phyloP scores from a whole-genome alignment of 2,797 vertebrate genomes.

The Choloepus didactylus region DNA sequence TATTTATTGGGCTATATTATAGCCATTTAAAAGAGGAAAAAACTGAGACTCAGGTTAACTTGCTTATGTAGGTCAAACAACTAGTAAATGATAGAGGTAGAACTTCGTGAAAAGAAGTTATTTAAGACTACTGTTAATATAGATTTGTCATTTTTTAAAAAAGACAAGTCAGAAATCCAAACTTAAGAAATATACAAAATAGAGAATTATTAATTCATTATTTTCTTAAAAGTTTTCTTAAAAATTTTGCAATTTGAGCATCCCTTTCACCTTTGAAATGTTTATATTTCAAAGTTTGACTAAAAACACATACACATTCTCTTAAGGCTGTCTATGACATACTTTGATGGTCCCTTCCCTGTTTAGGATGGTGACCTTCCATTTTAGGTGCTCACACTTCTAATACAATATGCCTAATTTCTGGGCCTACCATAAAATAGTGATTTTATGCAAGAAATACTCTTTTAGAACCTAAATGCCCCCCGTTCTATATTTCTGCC shows the following conservation, averaged over 20 bases:
- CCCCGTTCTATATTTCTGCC: constrained; percentile 51
- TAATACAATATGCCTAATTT: constrained; percentile 10
- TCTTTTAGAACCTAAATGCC: constrained; percentile 36
- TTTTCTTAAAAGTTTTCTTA: neutral
- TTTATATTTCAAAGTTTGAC: constrained; percentile 26
- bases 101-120: constrained; percentile 46
- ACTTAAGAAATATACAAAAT: constrained; percentile 53
- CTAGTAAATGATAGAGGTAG: constrained; percentile 42
- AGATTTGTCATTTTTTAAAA: constrained; percentile 18
- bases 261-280: constrained; percentile 64
- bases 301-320: neutral
- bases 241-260: constrained; percentile 24
- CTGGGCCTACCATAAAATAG: neutral
- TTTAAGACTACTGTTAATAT: neutral
- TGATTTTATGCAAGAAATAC: constrained; percentile 38
- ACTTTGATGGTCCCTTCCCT: neutral
- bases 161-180: constrained; percentile 15
- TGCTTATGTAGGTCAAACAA: constrained; percentile 63
- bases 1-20: constrained; percentile 4
- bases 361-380: neutral
- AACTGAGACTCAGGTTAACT: constrained; percentile 41
- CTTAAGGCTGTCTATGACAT: constrained; percentile 17
- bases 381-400: constrained; percentile 38
- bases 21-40: constrained; percentile 50
- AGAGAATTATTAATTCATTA: constrained; percentile 57